Percentiles rank a stretch among this genome's conserved stretches.
phyloP scores from a whole-genome alignment of 2,888 invertebrate species.

The Octodonta nipae region DNA sequence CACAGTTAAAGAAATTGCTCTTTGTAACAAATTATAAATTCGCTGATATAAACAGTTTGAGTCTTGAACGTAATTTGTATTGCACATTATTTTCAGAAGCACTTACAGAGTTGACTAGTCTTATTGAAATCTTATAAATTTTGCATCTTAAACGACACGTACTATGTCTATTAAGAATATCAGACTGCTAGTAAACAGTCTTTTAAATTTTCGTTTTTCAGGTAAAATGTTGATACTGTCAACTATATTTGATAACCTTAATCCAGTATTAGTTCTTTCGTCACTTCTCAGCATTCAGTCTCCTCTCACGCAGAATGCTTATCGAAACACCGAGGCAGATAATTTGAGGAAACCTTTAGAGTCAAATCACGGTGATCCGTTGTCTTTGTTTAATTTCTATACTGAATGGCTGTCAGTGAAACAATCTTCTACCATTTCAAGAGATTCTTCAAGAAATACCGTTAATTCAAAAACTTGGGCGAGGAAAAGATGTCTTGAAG shows the following conservation, averaged over 20 bases:
- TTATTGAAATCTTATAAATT: no score
- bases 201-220: slow-evolving; percentile 3
- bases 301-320: slow-evolving; percentile 81
- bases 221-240: slow-evolving; percentile 93
- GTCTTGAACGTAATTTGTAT: no score
- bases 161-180: no score
- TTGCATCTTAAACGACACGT: no score
- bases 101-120: no score
- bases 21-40: no score
- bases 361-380: slow-evolving; percentile 90
- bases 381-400: slow-evolving; percentile 76
- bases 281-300: slow-evolving; percentile 87
- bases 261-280: slow-evolving; percentile 77
- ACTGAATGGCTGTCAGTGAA: slow-evolving; percentile 75
- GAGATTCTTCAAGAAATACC: slow-evolving; percentile 13
- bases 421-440: slow-evolving; percentile 29
- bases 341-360: slow-evolving; percentile 67
- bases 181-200: no score
- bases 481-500: slow-evolving; percentile 77
- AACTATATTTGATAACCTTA: slow-evolving; percentile 74
- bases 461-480: slow-evolving; percentile 67
- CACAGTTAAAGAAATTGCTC: no score
- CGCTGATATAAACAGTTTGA: no score
- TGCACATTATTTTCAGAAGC: no score
- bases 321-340: slow-evolving; percentile 70